phyloP scores from a whole-genome alignment of 2,888 invertebrate species.

The Pseudolycoriella hygida region DNA sequence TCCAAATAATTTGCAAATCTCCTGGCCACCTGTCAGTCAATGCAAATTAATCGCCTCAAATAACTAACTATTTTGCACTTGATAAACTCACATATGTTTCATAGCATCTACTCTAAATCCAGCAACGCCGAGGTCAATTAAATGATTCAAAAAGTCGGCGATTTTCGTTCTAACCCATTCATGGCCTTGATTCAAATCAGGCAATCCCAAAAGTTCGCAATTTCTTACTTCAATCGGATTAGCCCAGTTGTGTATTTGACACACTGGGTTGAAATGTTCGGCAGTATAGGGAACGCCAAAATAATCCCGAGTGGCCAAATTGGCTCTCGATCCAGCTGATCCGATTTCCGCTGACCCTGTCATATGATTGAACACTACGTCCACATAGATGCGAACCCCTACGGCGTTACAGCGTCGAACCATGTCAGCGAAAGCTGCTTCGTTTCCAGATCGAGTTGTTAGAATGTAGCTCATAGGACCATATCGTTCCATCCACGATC shows the following conservation, averaged over 20 bases:
- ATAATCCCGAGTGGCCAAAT: slow-evolving; percentile 30
- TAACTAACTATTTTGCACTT: too few species aligned
- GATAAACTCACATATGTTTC: slow-evolving; percentile 29
- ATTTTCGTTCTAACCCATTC: slow-evolving; percentile 31
- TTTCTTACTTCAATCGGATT: slow-evolving; percentile 33
- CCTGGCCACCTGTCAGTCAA: too few species aligned
- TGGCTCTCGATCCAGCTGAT: slow-evolving; percentile 25
- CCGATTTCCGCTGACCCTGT: slow-evolving; percentile 27
- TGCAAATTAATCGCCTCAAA: too few species aligned
- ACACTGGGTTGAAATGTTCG: slow-evolving; percentile 36
- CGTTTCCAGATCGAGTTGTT: slow-evolving; percentile 53
- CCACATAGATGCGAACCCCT: slow-evolving; percentile 60
- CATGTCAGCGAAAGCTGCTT: slow-evolving; percentile 53
- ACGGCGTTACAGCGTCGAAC: slow-evolving; percentile 52
- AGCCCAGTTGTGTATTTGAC: slow-evolving; percentile 31
- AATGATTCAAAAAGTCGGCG: slow-evolving; percentile 31
- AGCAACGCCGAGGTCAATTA: slow-evolving; percentile 35
- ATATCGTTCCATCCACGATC: too few species aligned
- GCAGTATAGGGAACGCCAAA: slow-evolving; percentile 36
- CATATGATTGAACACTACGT: slow-evolving; percentile 65
- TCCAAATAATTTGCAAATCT: too few species aligned
- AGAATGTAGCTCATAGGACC: slow-evolving; percentile 52
- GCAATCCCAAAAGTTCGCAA: slow-evolving; percentile 24
- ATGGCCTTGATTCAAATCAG: slow-evolving; percentile 34
- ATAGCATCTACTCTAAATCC: slow-evolving; percentile 36